phyloP scores from a whole-genome alignment of 1,140 invertebrate genomes.

The Ganaspis sp. region DNA sequence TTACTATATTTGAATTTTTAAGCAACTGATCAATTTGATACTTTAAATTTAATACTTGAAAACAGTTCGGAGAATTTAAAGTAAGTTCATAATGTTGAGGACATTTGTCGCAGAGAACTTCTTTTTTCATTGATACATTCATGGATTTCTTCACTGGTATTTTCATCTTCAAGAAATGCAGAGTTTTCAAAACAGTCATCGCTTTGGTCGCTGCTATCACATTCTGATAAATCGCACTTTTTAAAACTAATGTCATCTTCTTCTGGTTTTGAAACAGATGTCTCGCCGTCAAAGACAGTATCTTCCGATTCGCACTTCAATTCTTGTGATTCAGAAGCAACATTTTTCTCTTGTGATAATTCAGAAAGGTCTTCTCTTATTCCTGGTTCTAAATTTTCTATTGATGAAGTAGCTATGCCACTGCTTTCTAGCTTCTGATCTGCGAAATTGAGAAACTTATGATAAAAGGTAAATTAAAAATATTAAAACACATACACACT shows the following conservation, averaged over 20 bases:
- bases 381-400: neutral
- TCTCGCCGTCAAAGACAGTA: neutral
- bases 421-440: neutral
- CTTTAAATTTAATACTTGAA: neutral
- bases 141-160: neutral
- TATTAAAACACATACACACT: too few relatives aligned
- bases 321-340: neutral
- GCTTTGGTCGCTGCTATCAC: neutral
- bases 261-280: neutral
- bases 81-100: neutral
- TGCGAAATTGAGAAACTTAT: neutral
- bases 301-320: neutral
- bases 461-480: too few relatives aligned
- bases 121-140: neutral
- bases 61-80: neutral
- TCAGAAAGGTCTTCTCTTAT: neutral
- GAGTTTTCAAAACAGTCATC: neutral
- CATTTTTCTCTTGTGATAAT: neutral
- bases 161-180: neutral
- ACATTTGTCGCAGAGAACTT: neutral
- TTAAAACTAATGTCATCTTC: neutral
- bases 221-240: neutral
- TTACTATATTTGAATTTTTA: slow-evolving; percentile 1
- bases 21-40: slow-evolving; percentile 9
- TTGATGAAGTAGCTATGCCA: neutral